Evolutionary conservation across 2,113 vertebrate species (phyloP).

Genomic region (Gnathonemus echidnorhynchus): DNA sequence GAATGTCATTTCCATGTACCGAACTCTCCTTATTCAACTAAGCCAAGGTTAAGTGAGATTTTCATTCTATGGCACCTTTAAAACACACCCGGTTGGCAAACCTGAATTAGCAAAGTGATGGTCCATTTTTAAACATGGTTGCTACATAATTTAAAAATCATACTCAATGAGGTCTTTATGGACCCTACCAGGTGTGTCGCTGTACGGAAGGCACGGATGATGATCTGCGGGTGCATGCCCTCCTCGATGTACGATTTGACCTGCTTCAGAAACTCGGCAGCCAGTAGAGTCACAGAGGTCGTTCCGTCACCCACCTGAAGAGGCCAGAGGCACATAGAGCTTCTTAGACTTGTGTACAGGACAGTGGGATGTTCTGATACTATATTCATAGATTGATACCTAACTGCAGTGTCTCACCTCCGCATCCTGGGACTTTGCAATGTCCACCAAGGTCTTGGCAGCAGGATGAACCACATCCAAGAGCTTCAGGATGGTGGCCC

Average conservation of each 20-base stretch:
- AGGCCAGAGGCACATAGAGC: not conserved
- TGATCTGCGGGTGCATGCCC: constrained; percentile 92
- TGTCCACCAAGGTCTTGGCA: constrained; percentile 93
- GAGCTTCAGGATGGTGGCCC: constrained; percentile 94
- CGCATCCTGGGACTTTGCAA: constrained; percentile 92
- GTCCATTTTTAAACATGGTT: not conserved
- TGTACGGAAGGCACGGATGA: constrained; percentile 87
- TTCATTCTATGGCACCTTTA: not conserved
- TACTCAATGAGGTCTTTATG: not conserved
- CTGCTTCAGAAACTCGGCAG: constrained; percentile 92
- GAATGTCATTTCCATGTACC: not conserved
- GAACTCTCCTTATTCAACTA: too few relatives aligned
- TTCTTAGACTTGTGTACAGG: not conserved
- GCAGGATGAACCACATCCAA: constrained; percentile 93
- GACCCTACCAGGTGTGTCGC: constrained; percentile 74
- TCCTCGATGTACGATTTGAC: constrained; percentile 91
- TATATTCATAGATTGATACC: not conserved
- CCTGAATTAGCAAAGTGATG: not conserved
- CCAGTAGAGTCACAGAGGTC: constrained; percentile 88
- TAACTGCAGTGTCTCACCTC: constrained; percentile 65
- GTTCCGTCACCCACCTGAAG: constrained; percentile 89
- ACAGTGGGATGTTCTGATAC: not conserved
- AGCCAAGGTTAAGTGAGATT: not conserved
- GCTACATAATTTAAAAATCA: not conserved
- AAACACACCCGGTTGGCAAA: not conserved